Evolutionary conservation across 2,797 vertebrate species (phyloP).

Genomic region (Kryptopterus vitreolus): DNA sequence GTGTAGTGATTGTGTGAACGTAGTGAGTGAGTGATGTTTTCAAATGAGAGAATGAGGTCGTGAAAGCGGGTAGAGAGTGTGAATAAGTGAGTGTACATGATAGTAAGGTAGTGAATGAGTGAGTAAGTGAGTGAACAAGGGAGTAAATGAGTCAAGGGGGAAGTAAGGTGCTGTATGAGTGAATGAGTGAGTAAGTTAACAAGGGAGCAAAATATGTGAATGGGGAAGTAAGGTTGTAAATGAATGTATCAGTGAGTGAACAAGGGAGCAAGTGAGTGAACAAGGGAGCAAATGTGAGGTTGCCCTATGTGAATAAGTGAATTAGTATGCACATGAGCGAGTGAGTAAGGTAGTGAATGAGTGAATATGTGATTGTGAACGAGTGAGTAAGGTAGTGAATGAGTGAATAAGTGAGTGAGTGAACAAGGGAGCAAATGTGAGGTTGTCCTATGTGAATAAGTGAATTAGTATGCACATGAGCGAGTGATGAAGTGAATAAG

Average conservation of each 20-base stretch:
- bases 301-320: not conserved
- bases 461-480: no score
- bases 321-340: not conserved
- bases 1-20: rapidly evolving
- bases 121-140: no score
- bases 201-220: no score
- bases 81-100: no score
- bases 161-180: no score
- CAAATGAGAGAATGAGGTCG: not conserved
- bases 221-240: not conserved
- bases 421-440: no score
- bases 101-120: rapidly evolving
- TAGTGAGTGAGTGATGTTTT: not conserved
- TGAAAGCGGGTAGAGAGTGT: not conserved
- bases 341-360: not conserved
- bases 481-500: no score
- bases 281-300: no score
- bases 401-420: not conserved
- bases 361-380: not conserved
- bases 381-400: not conserved
- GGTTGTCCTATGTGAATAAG: no score
- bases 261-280: not conserved
- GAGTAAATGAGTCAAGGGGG: not conserved
- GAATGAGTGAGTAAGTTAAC: no score
- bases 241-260: not conserved